phyloP scores from a whole-genome alignment of 2,888 invertebrate genomes.

The Thecophora atra region DNA sequence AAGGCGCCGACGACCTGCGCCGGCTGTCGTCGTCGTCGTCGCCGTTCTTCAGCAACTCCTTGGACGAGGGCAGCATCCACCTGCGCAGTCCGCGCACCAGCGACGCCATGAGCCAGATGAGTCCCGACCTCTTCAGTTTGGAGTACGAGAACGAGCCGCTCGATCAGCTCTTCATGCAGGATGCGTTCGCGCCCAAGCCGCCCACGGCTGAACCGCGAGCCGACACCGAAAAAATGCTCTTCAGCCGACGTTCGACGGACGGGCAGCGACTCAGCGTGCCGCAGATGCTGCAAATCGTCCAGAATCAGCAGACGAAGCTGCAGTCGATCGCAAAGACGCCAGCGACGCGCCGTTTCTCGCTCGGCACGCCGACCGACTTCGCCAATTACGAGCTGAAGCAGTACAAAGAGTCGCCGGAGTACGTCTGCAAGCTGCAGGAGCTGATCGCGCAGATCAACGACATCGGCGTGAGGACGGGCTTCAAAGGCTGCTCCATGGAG shows the following conservation, averaged over 20 bases:
- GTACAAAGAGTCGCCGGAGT: slow-evolving; percentile 51
- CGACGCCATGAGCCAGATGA: slow-evolving; percentile 38
- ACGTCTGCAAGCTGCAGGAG: slow-evolving; percentile 50
- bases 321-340: slow-evolving; percentile 52
- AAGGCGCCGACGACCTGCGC: slow-evolving; percentile 53
- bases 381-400: slow-evolving; percentile 45
- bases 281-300: slow-evolving; percentile 54
- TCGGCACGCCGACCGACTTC: slow-evolving; percentile 45
- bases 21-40: slow-evolving; percentile 55
- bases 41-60: slow-evolving; percentile 48
- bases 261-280: slow-evolving; percentile 34
- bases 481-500: slow-evolving; percentile 51
- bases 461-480: slow-evolving; percentile 53
- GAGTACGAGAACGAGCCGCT: slow-evolving; percentile 58
- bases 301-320: slow-evolving; percentile 53
- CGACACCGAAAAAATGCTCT: neutral
- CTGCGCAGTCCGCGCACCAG: slow-evolving; percentile 37
- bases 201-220: neutral
- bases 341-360: slow-evolving; percentile 50
- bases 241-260: too few species aligned
- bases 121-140: slow-evolving; percentile 51
- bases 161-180: slow-evolving; percentile 52
- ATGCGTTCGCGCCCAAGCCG: neutral
- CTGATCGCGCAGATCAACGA: slow-evolving; percentile 53
- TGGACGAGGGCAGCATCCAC: slow-evolving; percentile 41